phyloP scores from a whole-genome alignment of 2,113 vertebrate species.

The Macquaria australasica region DNA sequence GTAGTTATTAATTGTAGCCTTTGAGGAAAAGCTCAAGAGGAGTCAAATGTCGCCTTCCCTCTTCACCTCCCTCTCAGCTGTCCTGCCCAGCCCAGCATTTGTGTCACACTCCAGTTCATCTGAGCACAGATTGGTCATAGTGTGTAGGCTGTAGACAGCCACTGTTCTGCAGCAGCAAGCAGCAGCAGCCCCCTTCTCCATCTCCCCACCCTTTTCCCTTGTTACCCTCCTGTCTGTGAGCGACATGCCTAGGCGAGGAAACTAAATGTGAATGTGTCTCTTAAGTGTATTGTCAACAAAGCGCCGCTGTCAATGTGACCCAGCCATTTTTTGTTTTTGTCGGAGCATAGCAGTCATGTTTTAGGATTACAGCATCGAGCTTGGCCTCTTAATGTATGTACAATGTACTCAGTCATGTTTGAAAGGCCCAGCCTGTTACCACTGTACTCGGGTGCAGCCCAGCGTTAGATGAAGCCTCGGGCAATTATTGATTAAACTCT shows the following conservation, averaged over 20 bases:
- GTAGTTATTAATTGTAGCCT: not conserved
- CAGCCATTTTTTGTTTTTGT: not conserved
- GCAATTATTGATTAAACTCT: slow-evolving; percentile 76
- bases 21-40: not conserved
- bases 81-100: not conserved
- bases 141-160: slow-evolving; percentile 52
- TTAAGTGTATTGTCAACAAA: slow-evolving; percentile 18
- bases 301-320: not conserved
- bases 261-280: not conserved
- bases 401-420: slow-evolving; percentile 58
- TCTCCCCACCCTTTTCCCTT: slow-evolving; percentile 15
- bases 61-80: not conserved
- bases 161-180: slow-evolving; percentile 63
- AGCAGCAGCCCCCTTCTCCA: slow-evolving; percentile 27
- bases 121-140: slow-evolving; percentile 56
- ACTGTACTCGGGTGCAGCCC: slow-evolving; percentile 62
- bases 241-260: slow-evolving; percentile 6
- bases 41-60: not conserved
- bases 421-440: slow-evolving; percentile 60
- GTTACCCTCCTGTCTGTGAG: not conserved
- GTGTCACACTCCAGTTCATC: slow-evolving; percentile 64
- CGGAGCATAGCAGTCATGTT: slow-evolving; percentile 21
- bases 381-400: slow-evolving; percentile 53
- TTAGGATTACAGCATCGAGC: slow-evolving; percentile 16
- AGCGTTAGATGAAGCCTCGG: slow-evolving; percentile 60